These are phyloP conservation scores for Siderastrea radians DNA, from an alignment of 92 coral and sea anemone species.

Conservation along the genomic window DNA sequence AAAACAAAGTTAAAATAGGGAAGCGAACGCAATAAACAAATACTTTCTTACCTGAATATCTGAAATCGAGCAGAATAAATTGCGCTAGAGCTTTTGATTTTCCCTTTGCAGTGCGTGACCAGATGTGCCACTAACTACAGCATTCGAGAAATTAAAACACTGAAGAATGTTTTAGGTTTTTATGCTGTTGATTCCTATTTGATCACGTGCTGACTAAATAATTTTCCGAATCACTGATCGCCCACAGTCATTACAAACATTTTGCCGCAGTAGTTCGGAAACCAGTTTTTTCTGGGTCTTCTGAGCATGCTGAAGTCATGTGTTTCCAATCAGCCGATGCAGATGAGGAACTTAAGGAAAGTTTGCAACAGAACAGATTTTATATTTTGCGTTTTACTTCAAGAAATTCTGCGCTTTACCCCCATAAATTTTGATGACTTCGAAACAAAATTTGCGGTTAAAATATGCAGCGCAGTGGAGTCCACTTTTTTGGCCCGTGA, in stretches of 20 bases:
- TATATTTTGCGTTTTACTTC: too few relatives aligned
- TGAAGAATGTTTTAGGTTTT: neutral
- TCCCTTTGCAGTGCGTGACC: neutral
- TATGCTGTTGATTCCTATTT: neutral
- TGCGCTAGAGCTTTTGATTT: neutral
- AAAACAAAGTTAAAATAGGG: neutral
- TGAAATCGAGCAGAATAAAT: neutral
- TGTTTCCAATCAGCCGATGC: neutral
- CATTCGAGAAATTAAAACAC: neutral
- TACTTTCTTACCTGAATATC: neutral
- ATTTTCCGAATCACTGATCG: conserved; percentile 23
- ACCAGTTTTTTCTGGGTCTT: neutral
- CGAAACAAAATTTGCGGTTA: neutral
- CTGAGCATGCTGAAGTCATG: neutral
- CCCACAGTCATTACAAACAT: neutral
- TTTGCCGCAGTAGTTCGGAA: neutral
- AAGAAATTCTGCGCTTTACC: neutral
- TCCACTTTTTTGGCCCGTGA: neutral
- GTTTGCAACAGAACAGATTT: too few relatives aligned
- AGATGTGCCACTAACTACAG: neutral
- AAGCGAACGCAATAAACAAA: neutral
- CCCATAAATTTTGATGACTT: neutral
- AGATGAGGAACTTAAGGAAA: too few relatives aligned
- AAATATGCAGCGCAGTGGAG: neutral
- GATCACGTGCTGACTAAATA: conserved; percentile 17